Percentiles rank a stretch among this genome's conserved stretches.
phyloP scores from a whole-genome alignment of 1,140 invertebrate genomes.

The Drosophila aff. region DNA sequence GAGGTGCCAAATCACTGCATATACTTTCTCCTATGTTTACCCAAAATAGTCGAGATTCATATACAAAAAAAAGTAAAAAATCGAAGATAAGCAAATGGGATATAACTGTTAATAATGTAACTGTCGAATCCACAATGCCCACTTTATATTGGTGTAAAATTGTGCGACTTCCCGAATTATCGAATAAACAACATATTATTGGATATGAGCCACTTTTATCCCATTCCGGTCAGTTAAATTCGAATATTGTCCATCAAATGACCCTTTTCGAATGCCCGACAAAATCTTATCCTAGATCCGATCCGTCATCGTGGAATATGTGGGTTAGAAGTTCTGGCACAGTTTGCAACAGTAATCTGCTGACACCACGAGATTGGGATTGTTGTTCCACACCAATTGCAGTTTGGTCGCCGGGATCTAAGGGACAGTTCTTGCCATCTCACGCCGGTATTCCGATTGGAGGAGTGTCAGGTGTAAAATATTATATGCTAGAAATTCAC shows the following conservation, averaged over 20 bases:
- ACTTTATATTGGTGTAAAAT: conserved; percentile 95
- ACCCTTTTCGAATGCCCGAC: conserved; percentile 92
- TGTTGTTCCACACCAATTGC: conserved; percentile 92
- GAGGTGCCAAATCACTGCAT: conserved; percentile 89
- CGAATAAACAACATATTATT: conserved; percentile 92
- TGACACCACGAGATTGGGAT: conserved; percentile 90
- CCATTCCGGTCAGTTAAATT: conserved; percentile 39
- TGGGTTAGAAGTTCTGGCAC: conserved; percentile 89
- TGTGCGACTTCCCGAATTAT: conserved; percentile 90
- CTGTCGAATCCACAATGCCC: conserved; percentile 89
- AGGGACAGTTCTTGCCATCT: conserved; percentile 93
- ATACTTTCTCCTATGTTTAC: conserved; percentile 86
- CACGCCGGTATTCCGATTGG: conserved; percentile 93
- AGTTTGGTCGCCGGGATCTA: conserved; percentile 93
- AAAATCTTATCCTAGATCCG: conserved; percentile 86
- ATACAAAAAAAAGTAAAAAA: background rate
- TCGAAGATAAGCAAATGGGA: conserved; percentile 87
- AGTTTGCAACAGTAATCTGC: conserved; percentile 88
- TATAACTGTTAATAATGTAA: conserved; percentile 90
- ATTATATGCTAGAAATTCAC: conserved; percentile 95
- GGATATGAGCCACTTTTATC: conserved; percentile 92
- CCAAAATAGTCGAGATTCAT: conserved; percentile 58
- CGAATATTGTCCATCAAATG: conserved; percentile 91
- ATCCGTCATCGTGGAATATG: conserved; percentile 87
- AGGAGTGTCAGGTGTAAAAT: conserved; percentile 89